Evolutionary conservation across 2,888 invertebrate genomes (phyloP), one percentile per base, ranked within the genome.

Genomic region (Anodontia alba): DNA sequence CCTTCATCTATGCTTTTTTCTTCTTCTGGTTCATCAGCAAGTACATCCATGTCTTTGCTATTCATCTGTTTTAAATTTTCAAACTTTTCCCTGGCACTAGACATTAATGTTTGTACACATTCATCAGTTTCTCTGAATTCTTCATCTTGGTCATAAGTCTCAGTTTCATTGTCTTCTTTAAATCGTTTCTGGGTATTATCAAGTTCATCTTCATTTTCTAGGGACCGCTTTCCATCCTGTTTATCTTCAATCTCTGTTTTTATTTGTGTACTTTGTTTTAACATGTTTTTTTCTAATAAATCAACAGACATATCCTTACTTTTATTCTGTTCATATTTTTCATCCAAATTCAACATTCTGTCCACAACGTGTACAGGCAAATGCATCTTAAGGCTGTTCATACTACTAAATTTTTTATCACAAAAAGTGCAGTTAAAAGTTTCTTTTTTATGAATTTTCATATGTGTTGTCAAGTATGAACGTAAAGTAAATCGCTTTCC

Each of bases 371-470:
- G 62, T 12, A 62, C 62, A 3, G 33, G 33, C 33, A 62, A 29
- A 23, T 62, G 62, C 20, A 17, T 3, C 20, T 62, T 62, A 12
- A 62, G 33, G 17, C 8, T 33, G 5, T 20, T 5, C 17, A 17
- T 31, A 17, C 33, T 62, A 33, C 8, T 17, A 62, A 33, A 62
- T 17, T 29, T 10, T 62, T 62, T 33, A 62, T 62, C 62, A 33
- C 62, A 62, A 33, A 62, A 62, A 20, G 62, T 29, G 20, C 62
- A 62, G 20, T 20, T 29, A 17, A 20, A 62, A 23, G 29, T 62
- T 23, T 62, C 62, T 17, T 62, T 62, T 29, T 29, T 62, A 20
- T 62, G 62, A 3, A 33, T 62, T 62, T 62, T 62, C 62, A 62
- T 2, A 20, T 62, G 62, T 17, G 31, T 31, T 33, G 33, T 62